Conservation (phyloP, 1,140 invertebrate species). For the Paralvinella palmiformis region DNA sequence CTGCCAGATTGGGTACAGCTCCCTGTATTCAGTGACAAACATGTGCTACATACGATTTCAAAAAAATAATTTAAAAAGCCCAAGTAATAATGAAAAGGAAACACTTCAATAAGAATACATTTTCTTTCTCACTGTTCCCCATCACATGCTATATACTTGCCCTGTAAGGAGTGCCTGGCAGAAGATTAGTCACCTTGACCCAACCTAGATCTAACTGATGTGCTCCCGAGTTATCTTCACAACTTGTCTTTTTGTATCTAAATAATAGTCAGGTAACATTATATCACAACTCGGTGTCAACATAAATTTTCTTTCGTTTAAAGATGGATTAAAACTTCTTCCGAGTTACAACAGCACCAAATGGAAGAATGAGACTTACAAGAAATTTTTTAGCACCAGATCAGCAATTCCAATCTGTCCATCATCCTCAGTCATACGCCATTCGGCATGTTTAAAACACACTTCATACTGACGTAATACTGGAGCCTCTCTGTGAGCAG, state of each 20-base stretch:
- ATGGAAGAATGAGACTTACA: slow-evolving; percentile 60
- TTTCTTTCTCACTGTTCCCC: neutral
- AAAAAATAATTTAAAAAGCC: too few relatives aligned
- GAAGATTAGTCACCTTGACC: slow-evolving; percentile 86
- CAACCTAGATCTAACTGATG: slow-evolving; percentile 96
- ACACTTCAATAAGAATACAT: neutral
- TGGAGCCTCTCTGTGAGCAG: slow-evolving; percentile 24
- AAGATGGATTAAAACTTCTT: neutral
- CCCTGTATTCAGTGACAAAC: too few relatives aligned
- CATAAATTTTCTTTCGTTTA: too few relatives aligned
- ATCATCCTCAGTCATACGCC: slow-evolving; percentile 94
- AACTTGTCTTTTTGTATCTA: slow-evolving; percentile 90
- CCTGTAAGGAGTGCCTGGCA: slow-evolving; percentile 90
- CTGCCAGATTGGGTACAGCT: too few relatives aligned
- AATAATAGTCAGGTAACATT: neutral
- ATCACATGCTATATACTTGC: slow-evolving; percentile 39
- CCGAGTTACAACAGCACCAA: neutral
- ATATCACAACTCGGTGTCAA: too few relatives aligned
- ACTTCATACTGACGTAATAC: slow-evolving; percentile 90
- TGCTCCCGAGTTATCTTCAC: slow-evolving; percentile 94
- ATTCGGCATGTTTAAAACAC: slow-evolving; percentile 97
- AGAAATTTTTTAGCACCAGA: slow-evolving; percentile 88
- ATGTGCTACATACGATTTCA: too few relatives aligned
- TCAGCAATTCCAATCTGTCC: slow-evolving; percentile 96
- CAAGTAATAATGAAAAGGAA: neutral